Evolutionary conservation across 2,797 vertebrate genomes (phyloP).

Genomic region (Intellagama lesueurii): DNA sequence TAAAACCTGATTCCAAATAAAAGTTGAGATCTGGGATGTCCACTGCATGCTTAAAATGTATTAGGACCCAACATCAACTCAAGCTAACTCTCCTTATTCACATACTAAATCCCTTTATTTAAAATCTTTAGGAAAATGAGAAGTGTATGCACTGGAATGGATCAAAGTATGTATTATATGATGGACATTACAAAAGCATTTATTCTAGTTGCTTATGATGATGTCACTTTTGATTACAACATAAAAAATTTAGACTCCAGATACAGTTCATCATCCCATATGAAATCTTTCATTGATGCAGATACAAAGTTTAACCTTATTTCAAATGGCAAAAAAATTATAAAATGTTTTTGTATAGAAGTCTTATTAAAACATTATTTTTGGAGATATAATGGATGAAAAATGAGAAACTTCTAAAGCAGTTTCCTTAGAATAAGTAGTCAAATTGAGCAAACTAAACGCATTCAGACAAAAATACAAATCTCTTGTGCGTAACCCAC

Average conservation of each 20-base stretch:
- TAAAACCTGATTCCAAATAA: not conserved
- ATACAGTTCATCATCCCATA: slow-evolving; percentile 16
- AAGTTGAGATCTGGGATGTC: not conserved
- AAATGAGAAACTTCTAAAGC: slow-evolving; percentile 5
- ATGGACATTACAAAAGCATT: not conserved
- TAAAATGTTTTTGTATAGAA: not conserved
- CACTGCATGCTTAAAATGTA: not conserved
- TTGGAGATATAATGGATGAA: slow-evolving; percentile 8
- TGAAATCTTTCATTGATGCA: slow-evolving; percentile 17
- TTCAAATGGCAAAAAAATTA: not conserved
- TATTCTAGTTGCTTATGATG: slow-evolving; percentile 29
- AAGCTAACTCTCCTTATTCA: not conserved
- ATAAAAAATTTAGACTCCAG: slow-evolving; percentile 4
- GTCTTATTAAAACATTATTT: not conserved
- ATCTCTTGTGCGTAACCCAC: not conserved
- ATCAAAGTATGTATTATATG: not conserved
- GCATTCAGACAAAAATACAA: not conserved
- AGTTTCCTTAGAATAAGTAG: slow-evolving; percentile 24
- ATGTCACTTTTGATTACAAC: slow-evolving; percentile 7
- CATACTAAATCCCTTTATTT: not conserved
- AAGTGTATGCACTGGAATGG: slow-evolving; percentile 38
- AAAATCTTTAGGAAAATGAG: slow-evolving; percentile 15
- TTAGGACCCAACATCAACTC: not conserved
- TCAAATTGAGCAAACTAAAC: not conserved
- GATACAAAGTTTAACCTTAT: slow-evolving; percentile 32